These are phyloP conservation scores for Pituophis catenifer DNA, from an alignment of 2,113 vertebrate genomes.

Conservation along the genomic window DNA sequence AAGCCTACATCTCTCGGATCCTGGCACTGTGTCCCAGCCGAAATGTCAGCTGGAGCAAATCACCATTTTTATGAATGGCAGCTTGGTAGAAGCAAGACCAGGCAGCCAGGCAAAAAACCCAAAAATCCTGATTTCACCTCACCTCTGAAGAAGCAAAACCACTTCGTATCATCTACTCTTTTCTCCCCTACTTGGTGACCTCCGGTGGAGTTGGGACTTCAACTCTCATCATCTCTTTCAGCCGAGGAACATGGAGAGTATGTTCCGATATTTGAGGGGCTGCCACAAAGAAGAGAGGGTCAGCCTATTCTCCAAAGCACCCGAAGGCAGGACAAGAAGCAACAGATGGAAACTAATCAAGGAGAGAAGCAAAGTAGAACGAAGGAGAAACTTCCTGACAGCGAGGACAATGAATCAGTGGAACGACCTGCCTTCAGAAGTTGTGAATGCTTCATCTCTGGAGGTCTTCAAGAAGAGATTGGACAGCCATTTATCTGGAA, in stretches of 20 bases:
- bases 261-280: background rate
- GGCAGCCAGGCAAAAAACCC: too few species aligned
- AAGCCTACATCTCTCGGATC: too few species aligned
- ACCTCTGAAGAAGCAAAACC: background rate
- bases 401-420: too few species aligned
- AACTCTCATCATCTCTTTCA: background rate
- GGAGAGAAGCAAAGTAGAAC: too few species aligned
- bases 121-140: background rate
- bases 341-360: background rate
- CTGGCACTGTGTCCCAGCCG: background rate
- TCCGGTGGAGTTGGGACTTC: background rate
- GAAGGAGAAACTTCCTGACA: too few species aligned
- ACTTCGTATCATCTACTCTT: background rate
- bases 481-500: too few species aligned
- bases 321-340: background rate
- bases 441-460: too few species aligned
- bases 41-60: background rate
- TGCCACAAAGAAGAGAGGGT: background rate
- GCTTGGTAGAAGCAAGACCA: background rate
- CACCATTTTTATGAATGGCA: background rate
- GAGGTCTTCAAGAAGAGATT: too few species aligned
- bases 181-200: background rate
- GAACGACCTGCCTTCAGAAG: too few species aligned
- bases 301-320: background rate
- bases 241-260: background rate